These are phyloP conservation scores for Todiramphus saurophagus DNA, from an alignment of 2,113 vertebrate species.

Conservation along the genomic window DNA sequence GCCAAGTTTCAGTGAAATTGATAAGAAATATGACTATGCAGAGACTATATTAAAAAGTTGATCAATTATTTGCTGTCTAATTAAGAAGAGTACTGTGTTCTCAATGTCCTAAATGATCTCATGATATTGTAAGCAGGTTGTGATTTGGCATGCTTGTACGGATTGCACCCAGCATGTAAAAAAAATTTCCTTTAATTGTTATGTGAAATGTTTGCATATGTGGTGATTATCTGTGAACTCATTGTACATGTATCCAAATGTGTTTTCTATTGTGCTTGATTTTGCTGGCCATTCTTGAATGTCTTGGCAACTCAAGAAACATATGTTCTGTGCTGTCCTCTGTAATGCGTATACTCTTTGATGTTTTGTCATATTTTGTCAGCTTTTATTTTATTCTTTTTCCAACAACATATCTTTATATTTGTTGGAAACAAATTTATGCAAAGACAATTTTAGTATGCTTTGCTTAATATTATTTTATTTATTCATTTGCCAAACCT, in stretches of 20 bases:
- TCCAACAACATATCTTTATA: constrained; percentile 89
- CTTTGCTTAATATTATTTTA: constrained; percentile 67
- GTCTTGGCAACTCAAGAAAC: constrained; percentile 89
- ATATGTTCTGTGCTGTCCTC: constrained; percentile 87
- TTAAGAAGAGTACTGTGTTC: constrained; percentile 60
- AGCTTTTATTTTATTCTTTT: constrained; percentile 80
- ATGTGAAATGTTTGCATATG: constrained; percentile 86
- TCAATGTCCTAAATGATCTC: constrained; percentile 62
- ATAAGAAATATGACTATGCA: constrained; percentile 45
- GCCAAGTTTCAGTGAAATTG: constrained; percentile 54
- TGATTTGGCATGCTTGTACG: constrained; percentile 86
- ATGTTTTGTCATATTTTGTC: constrained; percentile 80
- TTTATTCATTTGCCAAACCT: constrained; percentile 41
- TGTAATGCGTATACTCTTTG: constrained; percentile 81
- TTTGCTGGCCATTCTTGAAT: constrained; percentile 83
- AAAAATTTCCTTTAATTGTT: constrained; percentile 81
- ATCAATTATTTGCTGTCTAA: constrained; percentile 48
- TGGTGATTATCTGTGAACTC: constrained; percentile 84
- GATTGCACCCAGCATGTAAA: constrained; percentile 86
- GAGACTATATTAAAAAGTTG: constrained; percentile 58
- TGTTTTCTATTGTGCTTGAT: constrained; percentile 92
- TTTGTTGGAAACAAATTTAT: constrained; percentile 92
- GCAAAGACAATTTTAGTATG: constrained; percentile 82
- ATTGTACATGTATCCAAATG: constrained; percentile 84
- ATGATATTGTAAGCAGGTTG: constrained; percentile 74